Percentiles rank a stretch among this genome's conserved stretches.
phyloP scores from a whole-genome alignment of 23 tunicate species.

The Diplosoma virens region DNA sequence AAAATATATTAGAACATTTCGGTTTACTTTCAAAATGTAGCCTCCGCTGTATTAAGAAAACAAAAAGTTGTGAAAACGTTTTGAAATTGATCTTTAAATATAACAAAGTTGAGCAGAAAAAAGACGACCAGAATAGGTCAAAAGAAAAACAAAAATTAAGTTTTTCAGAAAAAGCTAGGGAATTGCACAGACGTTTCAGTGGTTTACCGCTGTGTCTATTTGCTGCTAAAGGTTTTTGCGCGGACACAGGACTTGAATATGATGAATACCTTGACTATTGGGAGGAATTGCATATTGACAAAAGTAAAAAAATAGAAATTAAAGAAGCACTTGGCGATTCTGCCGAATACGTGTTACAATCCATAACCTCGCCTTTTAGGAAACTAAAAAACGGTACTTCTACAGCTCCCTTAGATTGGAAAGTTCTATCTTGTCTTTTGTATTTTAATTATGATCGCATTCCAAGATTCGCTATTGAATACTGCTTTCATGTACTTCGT shows the following conservation, averaged over 20 bases:
- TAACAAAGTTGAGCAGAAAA: no score
- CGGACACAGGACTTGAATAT: not conserved
- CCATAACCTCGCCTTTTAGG: constrained; percentile 17
- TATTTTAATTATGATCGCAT: constrained; percentile 24
- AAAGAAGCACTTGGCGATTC: not conserved
- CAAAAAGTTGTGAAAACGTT: no score
- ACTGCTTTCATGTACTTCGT: not conserved
- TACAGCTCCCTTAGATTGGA: constrained; percentile 3
- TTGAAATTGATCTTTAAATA: no score
- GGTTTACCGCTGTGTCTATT: constrained; percentile 28
- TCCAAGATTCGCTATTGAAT: not conserved
- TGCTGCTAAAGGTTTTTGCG: constrained; percentile 24
- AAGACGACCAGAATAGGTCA: no score
- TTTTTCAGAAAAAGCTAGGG: no score
- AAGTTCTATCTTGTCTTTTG: constrained; percentile 13
- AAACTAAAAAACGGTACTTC: not conserved
- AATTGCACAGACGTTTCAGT: constrained; percentile 1
- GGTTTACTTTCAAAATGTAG: no score
- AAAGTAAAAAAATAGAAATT: not conserved
- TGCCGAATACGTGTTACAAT: constrained; percentile 19
- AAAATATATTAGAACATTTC: no score
- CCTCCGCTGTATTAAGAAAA: no score
- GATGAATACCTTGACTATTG: not conserved
- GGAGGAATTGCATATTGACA: not conserved
- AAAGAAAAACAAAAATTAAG: no score